These are phyloP conservation scores for Motacilla tschutschensis DNA, from an alignment of 2,113 vertebrate genomes.

Conservation along the genomic window DNA sequence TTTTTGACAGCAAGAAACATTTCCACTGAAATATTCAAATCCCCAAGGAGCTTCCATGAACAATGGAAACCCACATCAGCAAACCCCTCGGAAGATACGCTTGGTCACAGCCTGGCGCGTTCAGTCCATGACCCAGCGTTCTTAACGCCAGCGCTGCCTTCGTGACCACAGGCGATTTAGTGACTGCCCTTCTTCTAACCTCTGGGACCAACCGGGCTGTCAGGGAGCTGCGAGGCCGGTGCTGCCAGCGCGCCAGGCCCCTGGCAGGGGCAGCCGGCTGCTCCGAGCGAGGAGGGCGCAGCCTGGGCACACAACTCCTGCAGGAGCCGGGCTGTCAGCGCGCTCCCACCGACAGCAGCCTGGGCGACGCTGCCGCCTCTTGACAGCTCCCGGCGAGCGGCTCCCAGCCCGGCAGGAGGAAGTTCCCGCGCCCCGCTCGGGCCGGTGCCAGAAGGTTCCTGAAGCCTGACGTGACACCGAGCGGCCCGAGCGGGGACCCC, in stretches of 20 bases:
- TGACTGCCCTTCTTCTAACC: not conserved
- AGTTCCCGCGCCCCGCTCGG: conserved; percentile 5
- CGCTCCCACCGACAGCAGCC: not conserved
- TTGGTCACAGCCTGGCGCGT: not conserved
- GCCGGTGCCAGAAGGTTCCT: conserved; percentile 1
- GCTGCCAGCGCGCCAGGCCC: not conserved
- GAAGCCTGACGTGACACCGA: not conserved
- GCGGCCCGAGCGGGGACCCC: not conserved
- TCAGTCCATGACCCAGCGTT: not conserved
- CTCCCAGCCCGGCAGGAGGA: not conserved
- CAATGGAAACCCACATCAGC: not conserved
- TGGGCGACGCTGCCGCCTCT: not conserved
- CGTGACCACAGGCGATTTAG: not conserved
- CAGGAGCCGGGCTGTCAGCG: not conserved
- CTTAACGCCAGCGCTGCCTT: not conserved
- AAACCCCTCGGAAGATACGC: not conserved
- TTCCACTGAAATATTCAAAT: not conserved
- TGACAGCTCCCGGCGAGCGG: conserved; percentile 13
- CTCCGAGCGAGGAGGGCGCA: not conserved
- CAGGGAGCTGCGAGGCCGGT: not conserved
- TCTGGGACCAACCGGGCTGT: not conserved
- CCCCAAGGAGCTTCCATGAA: not conserved
- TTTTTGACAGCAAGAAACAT: not conserved
- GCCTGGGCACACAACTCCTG: not conserved
- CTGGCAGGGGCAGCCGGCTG: not conserved